A percentile compares a stretch with the other conserved stretches of the same genome.
Conservation (phyloP, 1,140 invertebrate genomes). For the Akabosia matsudoensis region DNA sequence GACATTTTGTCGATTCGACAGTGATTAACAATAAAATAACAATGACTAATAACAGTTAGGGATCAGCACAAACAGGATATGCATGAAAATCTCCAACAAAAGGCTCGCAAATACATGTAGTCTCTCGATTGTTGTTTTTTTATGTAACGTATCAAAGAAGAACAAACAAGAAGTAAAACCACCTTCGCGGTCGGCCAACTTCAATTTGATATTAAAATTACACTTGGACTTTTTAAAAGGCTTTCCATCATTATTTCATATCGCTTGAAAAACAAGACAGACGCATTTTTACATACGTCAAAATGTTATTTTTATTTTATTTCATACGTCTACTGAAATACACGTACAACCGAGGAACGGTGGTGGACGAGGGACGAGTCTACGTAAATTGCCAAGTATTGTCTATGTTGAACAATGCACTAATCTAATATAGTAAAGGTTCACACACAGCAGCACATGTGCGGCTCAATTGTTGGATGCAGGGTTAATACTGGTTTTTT, state of each 20-base stretch:
- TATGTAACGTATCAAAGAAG: background rate
- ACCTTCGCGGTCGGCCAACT: constrained; percentile 44
- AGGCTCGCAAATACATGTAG: background rate
- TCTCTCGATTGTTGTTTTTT: no score
- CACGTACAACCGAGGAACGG: background rate
- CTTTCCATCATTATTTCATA: constrained; percentile 15
- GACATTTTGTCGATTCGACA: background rate
- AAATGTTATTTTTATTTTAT: no score
- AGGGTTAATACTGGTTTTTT: no score
- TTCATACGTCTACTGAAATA: background rate
- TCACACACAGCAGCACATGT: no score
- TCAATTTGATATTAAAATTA: constrained; percentile 32
- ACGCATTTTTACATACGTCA: background rate
- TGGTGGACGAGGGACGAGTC: background rate
- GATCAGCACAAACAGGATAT: background rate
- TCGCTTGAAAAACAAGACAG: background rate
- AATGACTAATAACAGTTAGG: background rate
- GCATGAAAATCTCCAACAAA: background rate
- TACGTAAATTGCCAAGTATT: no score
- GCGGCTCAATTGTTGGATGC: no score
- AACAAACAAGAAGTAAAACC: constrained; percentile 33
- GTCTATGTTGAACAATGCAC: no score
- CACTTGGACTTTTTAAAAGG: constrained; percentile 20
- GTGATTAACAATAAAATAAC: background rate
- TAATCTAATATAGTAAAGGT: no score